Base-by-base conservation (phyloP, 2,113 vertebrate species). In the Actinemys pallida region DNA sequence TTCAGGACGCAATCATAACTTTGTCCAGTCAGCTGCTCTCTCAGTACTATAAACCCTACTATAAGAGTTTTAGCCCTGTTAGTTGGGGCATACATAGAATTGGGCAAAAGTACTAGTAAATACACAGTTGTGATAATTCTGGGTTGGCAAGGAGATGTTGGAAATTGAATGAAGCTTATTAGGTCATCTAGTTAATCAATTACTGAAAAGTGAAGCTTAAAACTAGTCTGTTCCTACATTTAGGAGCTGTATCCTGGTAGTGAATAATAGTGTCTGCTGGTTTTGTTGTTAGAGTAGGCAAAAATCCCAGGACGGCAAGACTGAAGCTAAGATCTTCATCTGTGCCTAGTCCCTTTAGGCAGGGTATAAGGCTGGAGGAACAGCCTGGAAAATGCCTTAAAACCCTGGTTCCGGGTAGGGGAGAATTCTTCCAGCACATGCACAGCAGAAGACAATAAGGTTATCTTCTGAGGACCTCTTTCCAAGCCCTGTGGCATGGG, bases 391-490 rank as follows among this genome's bases (percentile, higher is more conserved):
- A n/a, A 16, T 79, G 42, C 54, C 84, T 65, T 27, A 6, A 29
- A 69, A 0, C 20, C 69, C 1, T 81, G 52, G 5, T 79, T 45
- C 24, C 24, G 12, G 20, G 16, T 11, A 27, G 19, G n/a, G 81
- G 7, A 45, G 22, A 54, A 59, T 42, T 24, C 47, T 75, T 90
- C 50, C 42, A 56, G 52, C 57, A 8, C 29, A 52, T 25, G 10
- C 90, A 31, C 81, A 24, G 54, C 0, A 0, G 78, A 3, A 42
- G 88, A 50, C 25, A 75, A 12, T 69, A 76, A 35, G 2, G 3
- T 89, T 22, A 8, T n/a, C 29, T 0, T 0, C 1, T 19, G 47
- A 83, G 78, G 8, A 1, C 49, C 6, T 2, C 25, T 2, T 86
- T 75, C 27, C 2, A 59, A 83, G n/a, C 27, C 35, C 10, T 54